Conservation (phyloP, 2,797 vertebrate genomes). For the Gallirallus australis region DNA sequence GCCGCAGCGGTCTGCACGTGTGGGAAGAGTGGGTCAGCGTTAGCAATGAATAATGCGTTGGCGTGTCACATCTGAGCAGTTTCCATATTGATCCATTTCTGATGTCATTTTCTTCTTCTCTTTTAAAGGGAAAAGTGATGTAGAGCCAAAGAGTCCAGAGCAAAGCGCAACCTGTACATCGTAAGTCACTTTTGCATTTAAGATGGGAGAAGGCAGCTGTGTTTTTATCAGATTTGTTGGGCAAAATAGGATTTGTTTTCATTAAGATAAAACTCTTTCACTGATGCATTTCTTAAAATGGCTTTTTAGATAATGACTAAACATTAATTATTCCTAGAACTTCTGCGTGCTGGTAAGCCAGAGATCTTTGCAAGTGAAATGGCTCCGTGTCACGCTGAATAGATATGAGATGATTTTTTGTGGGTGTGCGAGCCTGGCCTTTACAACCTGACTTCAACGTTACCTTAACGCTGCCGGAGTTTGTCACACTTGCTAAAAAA, state of each 20-base stretch:
- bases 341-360: slow-evolving; percentile 23
- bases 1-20: slow-evolving; percentile 1
- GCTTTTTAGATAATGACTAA: slow-evolving; percentile 44
- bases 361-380: slow-evolving; percentile 46
- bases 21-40: slow-evolving; percentile 45
- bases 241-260: slow-evolving; percentile 39
- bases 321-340: slow-evolving; percentile 64
- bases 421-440: slow-evolving; percentile 16
- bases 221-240: slow-evolving; percentile 53
- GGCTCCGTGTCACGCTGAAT: background rate
- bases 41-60: slow-evolving; percentile 33
- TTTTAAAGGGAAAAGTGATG: slow-evolving; percentile 82
- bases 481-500: slow-evolving; percentile 50
- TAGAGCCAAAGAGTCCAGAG: slow-evolving; percentile 80
- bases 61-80: slow-evolving; percentile 36
- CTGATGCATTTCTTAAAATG: slow-evolving; percentile 52
- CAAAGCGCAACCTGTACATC: slow-evolving; percentile 78
- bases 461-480: slow-evolving; percentile 36
- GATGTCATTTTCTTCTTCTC: slow-evolving; percentile 69
- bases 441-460: slow-evolving; percentile 23
- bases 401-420: background rate
- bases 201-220: slow-evolving; percentile 24
- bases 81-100: slow-evolving; percentile 53
- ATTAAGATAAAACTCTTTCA: slow-evolving; percentile 47
- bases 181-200: slow-evolving; percentile 78